Conservation (phyloP, 2,113 vertebrate species). For the Talpa occidentalis region DNA sequence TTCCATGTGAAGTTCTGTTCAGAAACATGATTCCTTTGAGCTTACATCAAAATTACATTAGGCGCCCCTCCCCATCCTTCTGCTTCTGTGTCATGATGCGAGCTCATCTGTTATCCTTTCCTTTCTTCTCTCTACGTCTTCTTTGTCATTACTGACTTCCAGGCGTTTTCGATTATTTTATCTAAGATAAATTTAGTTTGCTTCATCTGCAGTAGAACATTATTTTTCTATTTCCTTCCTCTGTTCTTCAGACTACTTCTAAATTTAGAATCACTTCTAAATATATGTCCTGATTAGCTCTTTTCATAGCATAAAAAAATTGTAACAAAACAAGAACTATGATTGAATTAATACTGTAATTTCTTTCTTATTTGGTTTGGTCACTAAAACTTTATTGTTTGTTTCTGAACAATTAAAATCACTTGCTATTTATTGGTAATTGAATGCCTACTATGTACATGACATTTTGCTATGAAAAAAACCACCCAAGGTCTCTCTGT, state of each 20-base stretch:
- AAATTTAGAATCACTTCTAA: slow-evolving; percentile 33
- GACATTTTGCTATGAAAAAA: background rate
- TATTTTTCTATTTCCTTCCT: slow-evolving; percentile 30
- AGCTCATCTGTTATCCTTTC: slow-evolving; percentile 15
- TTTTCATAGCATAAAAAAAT: background rate
- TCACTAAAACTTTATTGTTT: background rate
- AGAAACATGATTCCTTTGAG: slow-evolving; percentile 60
- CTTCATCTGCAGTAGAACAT: slow-evolving; percentile 33
- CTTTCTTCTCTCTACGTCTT: background rate
- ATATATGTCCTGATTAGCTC: background rate
- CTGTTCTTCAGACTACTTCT: background rate
- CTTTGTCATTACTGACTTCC: slow-evolving; percentile 53
- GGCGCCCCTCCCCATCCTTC: background rate
- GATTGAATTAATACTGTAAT: background rate
- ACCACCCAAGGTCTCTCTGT: background rate
- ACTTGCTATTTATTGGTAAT: background rate
- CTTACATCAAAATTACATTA: slow-evolving; percentile 69
- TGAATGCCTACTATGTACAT: background rate
- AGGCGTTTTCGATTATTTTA: slow-evolving; percentile 67
- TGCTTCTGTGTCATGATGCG: background rate
- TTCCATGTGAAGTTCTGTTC: slow-evolving; percentile 60
- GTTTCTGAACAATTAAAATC: background rate
- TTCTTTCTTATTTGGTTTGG: background rate
- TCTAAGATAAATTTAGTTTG: slow-evolving; percentile 48
- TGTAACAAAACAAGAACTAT: background rate